phyloP scores from a whole-genome alignment of 2,888 invertebrate species.

The Griposia aprilina region DNA sequence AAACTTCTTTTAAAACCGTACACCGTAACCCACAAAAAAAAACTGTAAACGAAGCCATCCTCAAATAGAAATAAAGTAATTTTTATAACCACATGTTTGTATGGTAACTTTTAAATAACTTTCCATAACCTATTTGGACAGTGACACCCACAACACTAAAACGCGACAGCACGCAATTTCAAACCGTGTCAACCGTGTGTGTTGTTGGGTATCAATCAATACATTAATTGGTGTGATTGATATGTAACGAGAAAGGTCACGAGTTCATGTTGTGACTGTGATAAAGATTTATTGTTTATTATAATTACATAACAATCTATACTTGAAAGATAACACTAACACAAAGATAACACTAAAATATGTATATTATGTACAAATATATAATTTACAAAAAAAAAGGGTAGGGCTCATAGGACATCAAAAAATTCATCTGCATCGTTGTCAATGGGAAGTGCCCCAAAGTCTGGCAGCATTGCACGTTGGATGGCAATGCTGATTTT shows the following conservation, averaged over 20 bases:
- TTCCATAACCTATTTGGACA: not conserved
- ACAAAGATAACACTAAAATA: too few relatives aligned
- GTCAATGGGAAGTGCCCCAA: too few relatives aligned
- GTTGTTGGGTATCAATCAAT: conserved; percentile 42
- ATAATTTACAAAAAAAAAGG: too few relatives aligned
- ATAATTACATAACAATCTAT: too few relatives aligned
- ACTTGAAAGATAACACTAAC: too few relatives aligned
- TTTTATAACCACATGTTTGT: not conserved
- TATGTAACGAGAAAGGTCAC: not conserved
- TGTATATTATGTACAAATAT: too few relatives aligned
- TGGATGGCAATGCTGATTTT: too few relatives aligned
- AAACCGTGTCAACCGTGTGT: conserved; percentile 26
- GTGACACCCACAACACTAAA: not conserved
- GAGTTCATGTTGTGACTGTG: not conserved
- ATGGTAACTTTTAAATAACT: conserved; percentile 1
- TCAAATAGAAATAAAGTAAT: too few relatives aligned
- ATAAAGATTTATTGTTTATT: not conserved
- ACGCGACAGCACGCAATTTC: not conserved
- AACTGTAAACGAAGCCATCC: not conserved
- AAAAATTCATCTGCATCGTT: too few relatives aligned
- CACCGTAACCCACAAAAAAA: not conserved
- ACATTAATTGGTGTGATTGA: conserved; percentile 29
- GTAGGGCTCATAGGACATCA: too few relatives aligned
- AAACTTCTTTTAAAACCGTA: too few relatives aligned
- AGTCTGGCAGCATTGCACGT: too few relatives aligned